Evolutionary conservation across 2,797 vertebrate genomes (phyloP).

Genomic region (Trichosurus vulpecula): DNA sequence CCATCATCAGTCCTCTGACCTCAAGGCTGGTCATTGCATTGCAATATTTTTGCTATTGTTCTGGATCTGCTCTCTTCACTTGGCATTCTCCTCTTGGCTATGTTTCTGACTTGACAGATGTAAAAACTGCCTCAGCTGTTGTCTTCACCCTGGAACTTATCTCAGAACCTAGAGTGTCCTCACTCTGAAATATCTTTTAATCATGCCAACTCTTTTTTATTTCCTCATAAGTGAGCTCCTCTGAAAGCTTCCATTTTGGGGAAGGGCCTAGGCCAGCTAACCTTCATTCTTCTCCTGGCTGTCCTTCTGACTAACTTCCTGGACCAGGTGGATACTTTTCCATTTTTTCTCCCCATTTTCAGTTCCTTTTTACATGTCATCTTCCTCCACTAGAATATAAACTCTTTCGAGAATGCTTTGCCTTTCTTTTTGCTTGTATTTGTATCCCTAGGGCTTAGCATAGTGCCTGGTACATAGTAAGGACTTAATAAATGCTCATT

Average conservation of each 20-base stretch:
- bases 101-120: background rate
- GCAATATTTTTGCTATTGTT: background rate
- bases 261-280: background rate
- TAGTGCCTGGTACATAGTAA: background rate
- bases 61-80: background rate
- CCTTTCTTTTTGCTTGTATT: background rate
- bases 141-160: background rate
- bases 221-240: background rate
- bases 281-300: background rate
- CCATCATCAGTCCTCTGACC: background rate
- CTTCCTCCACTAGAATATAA: background rate
- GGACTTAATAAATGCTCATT: background rate
- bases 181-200: background rate
- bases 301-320: background rate
- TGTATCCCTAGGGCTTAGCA: background rate
- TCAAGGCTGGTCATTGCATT: background rate
- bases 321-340: background rate
- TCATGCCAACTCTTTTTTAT: background rate
- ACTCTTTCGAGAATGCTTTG: background rate
- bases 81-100: background rate
- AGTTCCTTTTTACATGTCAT: background rate
- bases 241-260: background rate
- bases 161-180: background rate
- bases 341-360: background rate
- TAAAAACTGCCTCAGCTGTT: background rate